Conservation (phyloP, 2,888 invertebrate species). For the Mythimna impura region DNA sequence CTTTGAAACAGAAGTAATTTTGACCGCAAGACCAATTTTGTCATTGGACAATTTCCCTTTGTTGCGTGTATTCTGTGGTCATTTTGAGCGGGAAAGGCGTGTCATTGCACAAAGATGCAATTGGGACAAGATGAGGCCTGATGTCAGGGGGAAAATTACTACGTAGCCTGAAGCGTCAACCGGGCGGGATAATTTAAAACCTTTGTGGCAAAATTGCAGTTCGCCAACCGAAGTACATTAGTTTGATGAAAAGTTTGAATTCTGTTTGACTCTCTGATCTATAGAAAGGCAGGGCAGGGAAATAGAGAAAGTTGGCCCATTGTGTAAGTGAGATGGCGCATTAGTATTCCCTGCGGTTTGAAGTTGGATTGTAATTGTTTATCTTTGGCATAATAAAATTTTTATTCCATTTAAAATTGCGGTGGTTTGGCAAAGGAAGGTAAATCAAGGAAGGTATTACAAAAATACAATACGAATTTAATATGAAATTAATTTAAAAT, state of each 20-base stretch:
- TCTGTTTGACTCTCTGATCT: not conserved
- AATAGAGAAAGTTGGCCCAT: conserved; percentile 10
- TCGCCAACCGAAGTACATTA: not conserved
- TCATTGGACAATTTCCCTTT: conserved; percentile 50
- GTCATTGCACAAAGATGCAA: conserved; percentile 58
- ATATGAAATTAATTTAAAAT: no score
- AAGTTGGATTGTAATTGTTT: conserved; percentile 12
- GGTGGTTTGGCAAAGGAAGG: no score
- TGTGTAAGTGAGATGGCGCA: conserved; percentile 13
- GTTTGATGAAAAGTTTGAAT: conserved; percentile 10
- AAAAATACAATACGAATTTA: not conserved
- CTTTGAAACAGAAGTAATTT: conserved; percentile 36
- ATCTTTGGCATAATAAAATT: conserved; percentile 7
- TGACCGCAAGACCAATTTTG: conserved; percentile 48
- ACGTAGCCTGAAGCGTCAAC: conserved; percentile 25
- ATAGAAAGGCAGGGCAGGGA: not conserved
- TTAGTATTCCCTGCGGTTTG: not conserved
- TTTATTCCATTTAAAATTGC: not conserved
- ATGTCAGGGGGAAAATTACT: conserved; percentile 74
- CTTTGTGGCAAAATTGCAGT: conserved; percentile 47
- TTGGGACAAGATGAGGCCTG: conserved; percentile 63
- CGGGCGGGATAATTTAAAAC: conserved; percentile 5
- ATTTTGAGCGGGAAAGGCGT: conserved; percentile 55
- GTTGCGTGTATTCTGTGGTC: conserved; percentile 43
- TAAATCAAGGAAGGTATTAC: not conserved